Evolutionary conservation across 1,140 invertebrate species (phyloP).

Genomic region (Drosophila sturtevanti): DNA sequence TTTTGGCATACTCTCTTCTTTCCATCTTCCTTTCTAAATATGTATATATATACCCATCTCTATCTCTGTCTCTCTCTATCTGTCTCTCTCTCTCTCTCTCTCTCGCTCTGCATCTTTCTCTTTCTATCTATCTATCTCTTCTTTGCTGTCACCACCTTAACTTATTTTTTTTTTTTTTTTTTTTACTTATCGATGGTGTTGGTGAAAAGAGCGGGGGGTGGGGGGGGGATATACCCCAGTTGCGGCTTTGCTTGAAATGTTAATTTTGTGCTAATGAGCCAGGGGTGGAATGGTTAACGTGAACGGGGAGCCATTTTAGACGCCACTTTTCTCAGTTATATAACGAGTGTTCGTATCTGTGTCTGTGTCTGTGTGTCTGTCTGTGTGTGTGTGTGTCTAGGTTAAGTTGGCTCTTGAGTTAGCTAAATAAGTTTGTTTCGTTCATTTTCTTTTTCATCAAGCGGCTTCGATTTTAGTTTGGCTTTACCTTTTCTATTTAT

Average conservation of each 20-base stretch:
- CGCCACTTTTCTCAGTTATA: background rate
- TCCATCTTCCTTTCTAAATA: background rate
- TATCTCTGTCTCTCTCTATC: background rate
- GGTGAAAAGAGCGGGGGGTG: no score
- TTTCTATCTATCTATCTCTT: background rate
- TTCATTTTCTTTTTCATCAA: background rate
- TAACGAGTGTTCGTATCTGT: background rate
- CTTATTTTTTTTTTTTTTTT: background rate
- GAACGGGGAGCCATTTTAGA: background rate
- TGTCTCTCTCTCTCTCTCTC: background rate
- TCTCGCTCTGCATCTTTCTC: background rate
- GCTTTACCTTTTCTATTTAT: background rate
- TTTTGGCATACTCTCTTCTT: slow-evolving; percentile 13
- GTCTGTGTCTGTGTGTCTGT: background rate
- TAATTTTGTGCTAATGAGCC: slow-evolving; percentile 61
- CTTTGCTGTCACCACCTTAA: background rate
- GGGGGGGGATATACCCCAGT: slow-evolving; percentile 30
- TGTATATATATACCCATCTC: background rate
- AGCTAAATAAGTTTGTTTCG: background rate
- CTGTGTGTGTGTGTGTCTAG: background rate
- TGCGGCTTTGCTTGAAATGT: slow-evolving; percentile 54
- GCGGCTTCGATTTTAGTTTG: background rate
- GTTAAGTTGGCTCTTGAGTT: background rate
- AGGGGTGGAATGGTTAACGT: background rate
- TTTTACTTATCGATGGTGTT: background rate